A percentile compares a stretch with the other conserved stretches of the same genome.
phyloP scores from a whole-genome alignment of 1,140 invertebrate genomes.

The Phymorhynchus buccinoides region DNA sequence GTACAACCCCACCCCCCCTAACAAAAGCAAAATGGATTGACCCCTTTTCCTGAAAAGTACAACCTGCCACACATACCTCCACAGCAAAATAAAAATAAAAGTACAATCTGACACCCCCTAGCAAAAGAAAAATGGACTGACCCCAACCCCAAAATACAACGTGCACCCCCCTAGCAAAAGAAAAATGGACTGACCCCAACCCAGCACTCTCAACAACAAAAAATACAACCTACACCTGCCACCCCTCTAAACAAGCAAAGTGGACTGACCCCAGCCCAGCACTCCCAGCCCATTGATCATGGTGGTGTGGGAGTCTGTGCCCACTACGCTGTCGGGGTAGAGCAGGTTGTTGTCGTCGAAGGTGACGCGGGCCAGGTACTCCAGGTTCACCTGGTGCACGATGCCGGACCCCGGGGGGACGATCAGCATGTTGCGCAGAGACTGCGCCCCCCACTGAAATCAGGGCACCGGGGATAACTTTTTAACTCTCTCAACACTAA shows the following conservation, averaged over 20 bases:
- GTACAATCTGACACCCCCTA: no score
- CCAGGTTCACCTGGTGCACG: constrained; percentile 98
- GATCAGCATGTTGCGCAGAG: constrained; percentile 96
- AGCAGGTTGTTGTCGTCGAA: constrained; percentile 82
- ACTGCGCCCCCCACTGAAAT: constrained; percentile 92
- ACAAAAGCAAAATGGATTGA: no score
- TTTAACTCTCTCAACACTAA: no score
- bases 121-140: no score
- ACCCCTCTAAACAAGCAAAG: neutral
- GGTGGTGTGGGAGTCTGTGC: constrained; percentile 98
- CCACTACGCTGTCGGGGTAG: constrained; percentile 97
- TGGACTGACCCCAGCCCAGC: constrained; percentile 79
- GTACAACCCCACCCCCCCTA: neutral
- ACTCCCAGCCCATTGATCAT: constrained; percentile 95
- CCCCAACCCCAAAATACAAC: no score
- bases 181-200: no score
- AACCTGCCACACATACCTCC: no score
- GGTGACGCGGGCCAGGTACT: constrained; percentile 96
- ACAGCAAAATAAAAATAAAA: no score
- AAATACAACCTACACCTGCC: neutral
- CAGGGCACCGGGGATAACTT: constrained; percentile 30
- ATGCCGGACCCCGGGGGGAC: constrained; percentile 98
- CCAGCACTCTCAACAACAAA: neutral
- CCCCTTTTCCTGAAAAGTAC: no score
- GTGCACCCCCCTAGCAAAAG: no score